Evolutionary conservation across 2,888 invertebrate genomes (phyloP), one percentile per base, ranked within the genome.

Genomic region (Plagodis dolabraria): DNA sequence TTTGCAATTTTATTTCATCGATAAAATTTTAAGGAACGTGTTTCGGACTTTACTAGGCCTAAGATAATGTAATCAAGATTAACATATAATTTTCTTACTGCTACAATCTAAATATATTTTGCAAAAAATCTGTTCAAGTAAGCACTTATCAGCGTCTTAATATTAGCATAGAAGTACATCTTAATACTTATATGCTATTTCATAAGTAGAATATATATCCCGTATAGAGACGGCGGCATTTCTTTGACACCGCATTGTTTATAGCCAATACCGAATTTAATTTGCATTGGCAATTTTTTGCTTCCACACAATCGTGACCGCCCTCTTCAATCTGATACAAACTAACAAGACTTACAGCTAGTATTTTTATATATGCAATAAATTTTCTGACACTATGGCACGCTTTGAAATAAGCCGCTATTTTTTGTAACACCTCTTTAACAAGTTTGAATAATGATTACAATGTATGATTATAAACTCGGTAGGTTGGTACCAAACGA

Each of bases 241-340:
- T 45, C 55, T 63, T 56, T 55, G 53, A 57, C 7, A 38, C 9
- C n/a, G n/a, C 6, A 44, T 42, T 53, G 22, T 42, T 46, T 60
- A 60, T 38, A 56, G 48, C 8, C 33, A 56, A 34, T 38, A 36
- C 46, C 33, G 45, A 47, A 53, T 83, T 80, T 77, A 80, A 83
- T 83, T 81, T 77, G 78, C 79, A 81, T 79, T 76, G 36, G 36
- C 5, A 71, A 72, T 57, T 82, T 78, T 83, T 82, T 78, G 70
- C 64, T 40, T 46, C 40, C 46, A 59, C 0, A 36, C 43, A 61
- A 54, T 74, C 77, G 75, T 79, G 79, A 80, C 78, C 57, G 70
- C 68, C 67, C 63, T 57, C 69, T 71, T 73, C 71, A 65, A 61
- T 57, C 56, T 54, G 67, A 70, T 71, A 63, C 8, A 0, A 49